Percentiles rank a stretch among this genome's conserved stretches.
Evolutionary conservation across 2,888 invertebrate species (phyloP).

Genomic region (Drosophila koepferae): DNA sequence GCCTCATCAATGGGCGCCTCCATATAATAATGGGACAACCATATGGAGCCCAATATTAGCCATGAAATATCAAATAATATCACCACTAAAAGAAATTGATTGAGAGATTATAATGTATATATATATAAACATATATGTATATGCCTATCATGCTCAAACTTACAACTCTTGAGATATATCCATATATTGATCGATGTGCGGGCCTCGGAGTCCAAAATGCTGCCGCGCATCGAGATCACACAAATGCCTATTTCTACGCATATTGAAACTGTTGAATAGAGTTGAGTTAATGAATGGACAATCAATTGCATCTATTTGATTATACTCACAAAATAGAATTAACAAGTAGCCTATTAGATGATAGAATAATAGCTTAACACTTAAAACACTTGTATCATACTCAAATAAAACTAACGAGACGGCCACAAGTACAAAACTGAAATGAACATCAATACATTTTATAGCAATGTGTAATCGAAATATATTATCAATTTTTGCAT

Average conservation of each 20-base stretch:
- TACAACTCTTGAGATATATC: slow-evolving; percentile 91
- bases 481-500: neutral
- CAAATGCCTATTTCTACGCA: slow-evolving; percentile 90
- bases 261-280: slow-evolving; percentile 86
- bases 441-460: slow-evolving; percentile 25
- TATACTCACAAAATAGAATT: slow-evolving; percentile 84
- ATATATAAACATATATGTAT: neutral
- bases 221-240: slow-evolving; percentile 91
- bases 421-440: slow-evolving; percentile 84
- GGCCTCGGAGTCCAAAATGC: slow-evolving; percentile 91
- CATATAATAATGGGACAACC: slow-evolving; percentile 89
- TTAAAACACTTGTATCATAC: slow-evolving; percentile 83
- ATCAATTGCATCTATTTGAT: neutral
- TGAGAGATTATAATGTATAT: neutral
- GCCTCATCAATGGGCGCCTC: slow-evolving; percentile 89
- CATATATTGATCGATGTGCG: slow-evolving; percentile 92
- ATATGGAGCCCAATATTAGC: slow-evolving; percentile 90
- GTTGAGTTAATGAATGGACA: neutral
- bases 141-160: slow-evolving; percentile 72
- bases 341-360: slow-evolving; percentile 85
- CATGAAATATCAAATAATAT: slow-evolving; percentile 91
- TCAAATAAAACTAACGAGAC: slow-evolving; percentile 83
- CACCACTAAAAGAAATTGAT: slow-evolving; percentile 87
- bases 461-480: neutral
- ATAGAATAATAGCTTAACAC: slow-evolving; percentile 85